A percentile compares a stretch with the other conserved stretches of the same genome.
Conservation (phyloP, 2,797 vertebrate species). For the Rhabdomys pumilio region DNA sequence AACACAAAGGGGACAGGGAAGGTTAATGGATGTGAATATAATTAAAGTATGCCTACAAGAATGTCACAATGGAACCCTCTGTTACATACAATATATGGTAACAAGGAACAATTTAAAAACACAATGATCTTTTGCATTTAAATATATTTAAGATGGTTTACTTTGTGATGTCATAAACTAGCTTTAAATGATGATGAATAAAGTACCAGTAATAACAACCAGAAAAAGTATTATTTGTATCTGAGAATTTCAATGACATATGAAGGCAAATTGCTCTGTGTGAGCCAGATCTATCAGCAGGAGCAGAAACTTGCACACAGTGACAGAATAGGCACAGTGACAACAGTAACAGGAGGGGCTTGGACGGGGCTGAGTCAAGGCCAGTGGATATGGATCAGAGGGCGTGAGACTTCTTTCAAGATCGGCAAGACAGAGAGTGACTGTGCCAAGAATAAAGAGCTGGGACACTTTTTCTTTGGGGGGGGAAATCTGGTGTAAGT, state of each 20-base stretch:
- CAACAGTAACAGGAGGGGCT: not conserved
- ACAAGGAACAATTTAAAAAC: not conserved
- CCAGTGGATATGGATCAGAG: not conserved
- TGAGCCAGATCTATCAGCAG: not conserved
- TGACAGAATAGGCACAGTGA: not conserved
- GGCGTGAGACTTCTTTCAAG: not conserved
- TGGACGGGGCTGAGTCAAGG: not conserved
- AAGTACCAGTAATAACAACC: not conserved
- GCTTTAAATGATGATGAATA: not conserved
- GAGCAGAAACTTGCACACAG: not conserved
- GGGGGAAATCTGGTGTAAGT: not conserved
- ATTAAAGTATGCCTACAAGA: not conserved
- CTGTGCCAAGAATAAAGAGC: not conserved
- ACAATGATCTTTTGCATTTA: not conserved
- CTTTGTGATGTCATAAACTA: not conserved
- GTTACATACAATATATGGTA: not conserved
- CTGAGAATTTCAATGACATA: constrained; percentile 14
- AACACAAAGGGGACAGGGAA: not conserved
- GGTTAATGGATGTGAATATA: not conserved
- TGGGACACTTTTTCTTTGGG: not conserved
- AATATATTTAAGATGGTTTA: constrained; percentile 48
- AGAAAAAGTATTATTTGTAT: not conserved
- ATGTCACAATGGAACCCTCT: not conserved
- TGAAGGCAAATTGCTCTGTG: not conserved
- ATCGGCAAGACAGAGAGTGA: not conserved